Evolutionary conservation across 2,113 vertebrate species (phyloP), one percentile per base, ranked within the genome.

Genomic region (Glaucomys volans): DNA sequence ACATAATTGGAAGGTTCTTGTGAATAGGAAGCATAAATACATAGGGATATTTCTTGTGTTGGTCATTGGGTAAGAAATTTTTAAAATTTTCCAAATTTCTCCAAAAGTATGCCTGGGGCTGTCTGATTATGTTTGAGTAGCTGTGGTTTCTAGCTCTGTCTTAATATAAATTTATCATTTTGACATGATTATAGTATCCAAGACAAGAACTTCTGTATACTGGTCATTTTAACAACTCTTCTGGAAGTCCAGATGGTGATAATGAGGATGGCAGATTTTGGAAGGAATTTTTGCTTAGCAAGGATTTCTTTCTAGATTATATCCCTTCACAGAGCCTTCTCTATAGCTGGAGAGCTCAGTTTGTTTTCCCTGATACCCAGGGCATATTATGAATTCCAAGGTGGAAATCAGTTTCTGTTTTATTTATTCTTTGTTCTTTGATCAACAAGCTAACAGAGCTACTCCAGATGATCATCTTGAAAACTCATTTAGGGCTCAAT

Each of bases 151-250:
- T 64, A 44, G 57, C 18, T 64, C 67, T 90, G 90, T 77, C 18
- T n/a, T 83, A 87, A 67, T 67, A 72, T 75, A 20, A 95, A 40
- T 59, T 71, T 79, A 69, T 9, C 54, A 83, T 93, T 95, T 90
- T 95, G 62, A 87, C 62, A 32, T 66, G 37, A 69, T 2, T 82
- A 16, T 22, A 59, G 37, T 83, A 16, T 79, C 24, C 18, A 69
- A 90, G 91, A 95, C 24, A 91, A 37, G 62, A 20, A 62, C 44
- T 74, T 14, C 13, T 93, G 5, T 52, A 67, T 67, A 67, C 22
- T 74, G 37, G 22, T 47, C 30, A 69, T 74, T 69, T 95, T 40
- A 79, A 71, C 30, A 72, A 30, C 24, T 66, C 44, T 71, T 64
- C 30, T 77, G 82, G 66, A 2, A 81, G 67, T 81, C 14, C 35